These are phyloP conservation scores for Varanus salvator DNA, from an alignment of 2,113 vertebrate genomes.

Conservation along the genomic window DNA sequence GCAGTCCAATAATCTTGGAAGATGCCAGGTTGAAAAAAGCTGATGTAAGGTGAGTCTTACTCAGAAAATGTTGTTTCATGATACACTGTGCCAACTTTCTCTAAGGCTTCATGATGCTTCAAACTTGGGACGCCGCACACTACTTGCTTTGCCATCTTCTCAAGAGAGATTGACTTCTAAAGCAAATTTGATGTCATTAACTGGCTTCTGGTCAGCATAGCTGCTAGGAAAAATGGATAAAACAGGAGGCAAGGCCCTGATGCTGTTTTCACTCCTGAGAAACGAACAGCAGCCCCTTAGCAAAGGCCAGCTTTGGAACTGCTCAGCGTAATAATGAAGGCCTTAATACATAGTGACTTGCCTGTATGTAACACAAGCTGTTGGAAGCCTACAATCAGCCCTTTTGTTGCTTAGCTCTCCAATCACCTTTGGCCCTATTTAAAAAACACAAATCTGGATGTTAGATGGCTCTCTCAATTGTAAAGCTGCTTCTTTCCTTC, in stretches of 20 bases:
- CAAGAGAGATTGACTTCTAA: neutral
- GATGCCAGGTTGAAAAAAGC: neutral
- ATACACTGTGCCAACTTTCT: neutral
- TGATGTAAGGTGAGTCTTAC: neutral
- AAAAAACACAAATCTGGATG: neutral
- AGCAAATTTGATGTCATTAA: neutral
- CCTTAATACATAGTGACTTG: neutral
- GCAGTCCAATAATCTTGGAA: neutral
- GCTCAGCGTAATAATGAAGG: neutral
- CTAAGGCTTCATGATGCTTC: neutral
- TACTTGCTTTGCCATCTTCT: neutral
- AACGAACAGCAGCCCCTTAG: slow-evolving; percentile 2
- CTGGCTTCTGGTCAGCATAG: neutral
- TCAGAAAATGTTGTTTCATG: neutral
- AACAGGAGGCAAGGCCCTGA: neutral
- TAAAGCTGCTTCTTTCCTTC: neutral
- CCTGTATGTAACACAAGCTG: neutral
- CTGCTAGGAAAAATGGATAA: neutral
- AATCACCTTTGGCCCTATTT: neutral
- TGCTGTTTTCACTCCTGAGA: neutral
- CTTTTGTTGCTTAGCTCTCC: neutral
- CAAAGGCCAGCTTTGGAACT: neutral
- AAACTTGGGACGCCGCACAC: neutral
- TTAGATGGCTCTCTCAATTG: neutral
- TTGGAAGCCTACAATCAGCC: neutral